Evolutionary conservation across 2,113 vertebrate species (phyloP), one percentile per base, ranked within the genome.

Genomic region (Odontesthes bonariensis): DNA sequence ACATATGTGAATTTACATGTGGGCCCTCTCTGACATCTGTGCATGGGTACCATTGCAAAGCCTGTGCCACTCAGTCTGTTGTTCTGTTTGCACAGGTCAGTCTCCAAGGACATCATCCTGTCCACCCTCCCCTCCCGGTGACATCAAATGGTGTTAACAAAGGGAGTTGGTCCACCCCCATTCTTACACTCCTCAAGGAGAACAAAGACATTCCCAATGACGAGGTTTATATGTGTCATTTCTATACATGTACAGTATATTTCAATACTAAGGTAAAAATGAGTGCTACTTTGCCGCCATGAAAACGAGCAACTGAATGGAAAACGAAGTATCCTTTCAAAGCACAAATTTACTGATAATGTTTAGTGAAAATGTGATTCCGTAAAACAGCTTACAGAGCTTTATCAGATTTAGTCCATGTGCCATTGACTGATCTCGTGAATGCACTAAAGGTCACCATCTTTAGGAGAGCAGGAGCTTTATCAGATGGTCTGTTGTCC

Each of bases 71-170:
- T 59, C 38, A 8, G 5, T 69, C 66, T 56, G 73, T 40, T 52
- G 4, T 51, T 75, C 55, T 73, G 65, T 78, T 66, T 76, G 52
- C 57, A 78, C 35, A 81, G 75, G 59, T 62, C 16, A 4, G 32
- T 85, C 88, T 70, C 84, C 78, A 62, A 71, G 77, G 92, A 85
- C 59, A 55, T 75, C 75, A 35, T 67, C 55, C 49, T 33, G 23
- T 74, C 56, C 77, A 61, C 58, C 76, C 75, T 31, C 83, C 75
- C 73, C 66, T 63, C 33, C 63, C 44, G 27, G 13, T 77, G 60
- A 83, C 78, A 85, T 82, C 59, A 63, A 66, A 64, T 46, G 35
- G 57, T 62, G 63, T 54, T 40, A 79, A 90, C 85, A 90, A 86
- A 86, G 69, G 67, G 76, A 83, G 84, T 73, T 47, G 44, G 58